Conservation (phyloP, 2,888 invertebrate genomes). For the Drosophila emarginata region DNA sequence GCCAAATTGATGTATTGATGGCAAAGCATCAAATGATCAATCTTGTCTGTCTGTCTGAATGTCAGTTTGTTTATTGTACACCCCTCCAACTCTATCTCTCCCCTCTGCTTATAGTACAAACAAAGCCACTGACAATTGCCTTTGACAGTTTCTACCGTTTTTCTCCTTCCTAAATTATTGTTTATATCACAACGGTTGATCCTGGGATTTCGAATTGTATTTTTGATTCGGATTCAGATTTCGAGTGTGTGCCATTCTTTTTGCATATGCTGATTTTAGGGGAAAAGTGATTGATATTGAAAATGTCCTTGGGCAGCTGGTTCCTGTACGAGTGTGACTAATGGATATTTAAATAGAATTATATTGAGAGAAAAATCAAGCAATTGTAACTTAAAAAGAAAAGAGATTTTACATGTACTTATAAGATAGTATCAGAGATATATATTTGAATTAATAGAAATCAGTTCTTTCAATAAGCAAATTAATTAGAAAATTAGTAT, state of each 20-base stretch:
- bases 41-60: constrained; percentile 36
- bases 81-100: constrained; percentile 8
- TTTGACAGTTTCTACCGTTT: constrained; percentile 74
- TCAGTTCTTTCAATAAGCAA: not conserved
- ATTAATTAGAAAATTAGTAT: too few species aligned
- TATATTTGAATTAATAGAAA: not conserved
- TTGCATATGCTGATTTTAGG: constrained; percentile 65
- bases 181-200: constrained; percentile 48
- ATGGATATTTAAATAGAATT: constrained; percentile 30
- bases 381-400: not conserved
- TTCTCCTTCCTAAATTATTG: constrained; percentile 54
- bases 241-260: constrained; percentile 40
- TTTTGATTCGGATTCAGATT: constrained; percentile 22
- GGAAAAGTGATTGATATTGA: constrained; percentile 43
- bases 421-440: not conserved
- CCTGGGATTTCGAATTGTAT: not conserved
- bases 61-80: constrained; percentile 60
- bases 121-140: constrained; percentile 69
- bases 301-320: constrained; percentile 24
- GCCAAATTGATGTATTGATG: constrained; percentile 49
- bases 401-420: not conserved
- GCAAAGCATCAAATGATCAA: constrained; percentile 59
- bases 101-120: constrained; percentile 28
- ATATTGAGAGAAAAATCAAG: not conserved
- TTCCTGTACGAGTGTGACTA: constrained; percentile 39